Percentiles rank a stretch among this genome's conserved stretches.
Conservation (phyloP, 2,113 vertebrate species). For the Tragelaphus strepsiceros region DNA sequence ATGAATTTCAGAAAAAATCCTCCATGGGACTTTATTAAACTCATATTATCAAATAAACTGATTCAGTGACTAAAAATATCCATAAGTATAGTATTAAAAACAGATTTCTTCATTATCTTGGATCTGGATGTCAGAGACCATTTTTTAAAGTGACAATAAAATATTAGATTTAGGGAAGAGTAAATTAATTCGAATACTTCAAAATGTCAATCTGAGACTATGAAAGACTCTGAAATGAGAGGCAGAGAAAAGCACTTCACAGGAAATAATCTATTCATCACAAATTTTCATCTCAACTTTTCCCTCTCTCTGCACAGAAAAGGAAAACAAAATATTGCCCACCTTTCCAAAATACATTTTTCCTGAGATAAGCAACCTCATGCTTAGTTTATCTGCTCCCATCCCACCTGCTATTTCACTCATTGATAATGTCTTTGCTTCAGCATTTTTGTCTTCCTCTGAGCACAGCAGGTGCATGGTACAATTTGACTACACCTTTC, state of each 20-base stretch:
- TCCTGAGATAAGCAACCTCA: accelerated
- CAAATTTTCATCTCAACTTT: not conserved
- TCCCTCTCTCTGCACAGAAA: not conserved
- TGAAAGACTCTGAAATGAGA: not conserved
- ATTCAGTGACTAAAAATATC: slow-evolving; percentile 29
- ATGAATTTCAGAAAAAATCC: not conserved
- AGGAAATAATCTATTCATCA: no score
- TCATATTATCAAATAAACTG: not conserved
- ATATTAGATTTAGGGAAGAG: not conserved
- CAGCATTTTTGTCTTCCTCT: not conserved
- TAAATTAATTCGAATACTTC: not conserved
- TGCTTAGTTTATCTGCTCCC: no score
- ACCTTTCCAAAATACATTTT: not conserved
- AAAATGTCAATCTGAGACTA: not conserved
- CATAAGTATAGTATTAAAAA: not conserved
- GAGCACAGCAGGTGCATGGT: not conserved
- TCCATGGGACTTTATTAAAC: not conserved
- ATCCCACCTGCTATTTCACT: not conserved
- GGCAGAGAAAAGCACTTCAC: no score
- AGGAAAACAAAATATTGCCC: not conserved
- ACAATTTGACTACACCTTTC: not conserved
- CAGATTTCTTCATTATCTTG: not conserved
- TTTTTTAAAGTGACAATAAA: slow-evolving; percentile 19
- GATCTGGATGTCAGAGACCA: not conserved
- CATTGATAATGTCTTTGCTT: not conserved